A percentile compares a stretch with the other conserved stretches of the same genome.
phyloP scores from a whole-genome alignment of 2,888 invertebrate genomes.

The Cyrtodaria siliqua region DNA sequence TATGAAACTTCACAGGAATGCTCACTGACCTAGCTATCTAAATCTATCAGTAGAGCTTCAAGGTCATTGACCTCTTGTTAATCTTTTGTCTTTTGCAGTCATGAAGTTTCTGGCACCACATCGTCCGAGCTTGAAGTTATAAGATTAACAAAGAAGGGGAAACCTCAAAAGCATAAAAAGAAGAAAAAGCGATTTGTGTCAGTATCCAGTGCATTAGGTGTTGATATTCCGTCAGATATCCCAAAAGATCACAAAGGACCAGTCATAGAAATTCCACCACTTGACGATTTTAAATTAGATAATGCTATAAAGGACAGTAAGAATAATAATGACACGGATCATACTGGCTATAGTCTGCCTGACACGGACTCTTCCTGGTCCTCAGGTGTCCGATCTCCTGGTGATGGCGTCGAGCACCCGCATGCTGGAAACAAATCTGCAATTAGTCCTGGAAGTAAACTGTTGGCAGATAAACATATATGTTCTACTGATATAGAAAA shows the following conservation, averaged over 20 bases:
- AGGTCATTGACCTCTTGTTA: no score
- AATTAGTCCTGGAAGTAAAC: no score
- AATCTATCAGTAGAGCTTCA: no score
- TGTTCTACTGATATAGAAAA: no score
- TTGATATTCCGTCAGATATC: not conserved
- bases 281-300: constrained; percentile 49
- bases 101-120: not conserved
- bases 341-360: not conserved
- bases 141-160: constrained; percentile 46
- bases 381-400: constrained; percentile 20
- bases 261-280: constrained; percentile 53
- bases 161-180: constrained; percentile 44
- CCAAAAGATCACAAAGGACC: constrained; percentile 10
- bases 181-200: constrained; percentile 59
- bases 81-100: constrained; percentile 9
- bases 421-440: not conserved
- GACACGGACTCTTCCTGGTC: not conserved
- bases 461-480: not conserved
- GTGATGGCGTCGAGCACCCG: constrained; percentile 18
- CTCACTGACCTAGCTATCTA: no score
- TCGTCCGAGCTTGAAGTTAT: constrained; percentile 49
- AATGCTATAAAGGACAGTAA: constrained; percentile 50
- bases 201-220: constrained; percentile 36
- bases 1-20: no score
- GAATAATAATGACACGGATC: constrained; percentile 32